Evolutionary conservation across 2,888 invertebrate genomes (phyloP).

Genomic region (Apeira syringaria): DNA sequence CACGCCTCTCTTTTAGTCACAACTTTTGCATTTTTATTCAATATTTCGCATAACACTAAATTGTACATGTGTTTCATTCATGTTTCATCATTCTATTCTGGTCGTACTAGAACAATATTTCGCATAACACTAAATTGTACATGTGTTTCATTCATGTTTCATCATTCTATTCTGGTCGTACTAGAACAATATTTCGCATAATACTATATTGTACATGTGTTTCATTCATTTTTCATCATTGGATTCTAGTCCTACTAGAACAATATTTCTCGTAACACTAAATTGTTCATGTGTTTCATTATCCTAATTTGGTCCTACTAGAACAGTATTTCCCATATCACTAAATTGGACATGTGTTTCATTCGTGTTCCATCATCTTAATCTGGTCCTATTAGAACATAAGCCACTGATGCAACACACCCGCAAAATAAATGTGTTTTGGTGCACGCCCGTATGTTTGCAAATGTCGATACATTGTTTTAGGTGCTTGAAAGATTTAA

Average conservation of each 20-base stretch:
- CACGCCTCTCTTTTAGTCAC: constrained; percentile 75
- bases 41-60: constrained; percentile 66
- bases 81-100: too few species aligned
- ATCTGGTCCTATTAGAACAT: constrained; percentile 60
- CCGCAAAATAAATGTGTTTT: constrained; percentile 16
- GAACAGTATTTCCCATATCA: constrained; percentile 72
- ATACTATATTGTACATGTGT: constrained; percentile 42
- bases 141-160: constrained; percentile 35
- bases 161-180: constrained; percentile 58
- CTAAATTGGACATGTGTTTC: constrained; percentile 35
- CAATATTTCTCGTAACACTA: constrained; percentile 67
- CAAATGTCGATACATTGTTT: constrained; percentile 22
- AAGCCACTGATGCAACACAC: constrained; percentile 35
- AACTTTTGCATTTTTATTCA: constrained; percentile 80
- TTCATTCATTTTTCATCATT: too few species aligned
- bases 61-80: too few species aligned
- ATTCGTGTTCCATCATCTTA: constrained; percentile 48
- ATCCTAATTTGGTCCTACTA: too few species aligned
- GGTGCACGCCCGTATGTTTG: constrained; percentile 19
- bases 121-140: constrained; percentile 56
- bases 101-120: constrained; percentile 62
- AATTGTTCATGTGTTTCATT: constrained; percentile 33
- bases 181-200: constrained; percentile 67
- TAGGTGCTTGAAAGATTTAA: constrained; percentile 50
- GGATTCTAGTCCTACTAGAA: constrained; percentile 58